Evolutionary conservation across 2,888 invertebrate species (phyloP).

Genomic region (Morinoia aosen): DNA sequence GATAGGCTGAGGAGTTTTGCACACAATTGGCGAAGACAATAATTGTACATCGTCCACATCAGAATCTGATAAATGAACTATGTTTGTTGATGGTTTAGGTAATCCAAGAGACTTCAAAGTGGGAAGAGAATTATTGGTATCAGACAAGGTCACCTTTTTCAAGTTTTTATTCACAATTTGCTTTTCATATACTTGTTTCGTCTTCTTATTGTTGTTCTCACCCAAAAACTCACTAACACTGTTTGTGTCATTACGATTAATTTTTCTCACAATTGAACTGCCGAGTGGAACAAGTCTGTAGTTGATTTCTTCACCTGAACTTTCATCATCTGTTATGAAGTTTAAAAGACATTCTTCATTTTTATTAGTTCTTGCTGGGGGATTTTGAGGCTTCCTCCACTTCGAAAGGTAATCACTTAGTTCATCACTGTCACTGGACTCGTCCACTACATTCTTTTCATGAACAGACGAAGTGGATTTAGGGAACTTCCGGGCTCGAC

Average conservation of each 20-base stretch:
- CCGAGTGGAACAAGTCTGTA: slow-evolving; percentile 9
- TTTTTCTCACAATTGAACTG: background rate
- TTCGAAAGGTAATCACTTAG: background rate
- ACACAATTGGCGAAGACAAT: background rate
- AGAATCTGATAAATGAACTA: slow-evolving; percentile 36
- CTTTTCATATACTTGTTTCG: background rate
- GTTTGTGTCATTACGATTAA: background rate
- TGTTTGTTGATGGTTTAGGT: background rate
- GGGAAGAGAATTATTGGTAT: background rate
- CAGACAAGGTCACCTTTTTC: background rate
- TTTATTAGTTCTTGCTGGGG: background rate
- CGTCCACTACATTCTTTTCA: background rate
- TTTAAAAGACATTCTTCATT: background rate
- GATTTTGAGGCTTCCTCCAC: background rate
- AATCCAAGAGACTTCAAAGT: background rate
- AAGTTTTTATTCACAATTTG: background rate
- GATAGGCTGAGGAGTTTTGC: background rate
- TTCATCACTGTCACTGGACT: slow-evolving; percentile 49
- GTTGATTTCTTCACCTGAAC: slow-evolving; percentile 53
- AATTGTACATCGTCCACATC: background rate
- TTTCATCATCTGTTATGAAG: slow-evolving; percentile 58
- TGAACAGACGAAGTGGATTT: background rate
- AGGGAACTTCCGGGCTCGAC: background rate
- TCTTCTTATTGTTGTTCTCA: background rate
- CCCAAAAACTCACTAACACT: slow-evolving; percentile 30